These are phyloP conservation scores for Meloidogyne floridensis DNA, from an alignment of 1,140 invertebrate genomes.

Conservation along the genomic window DNA sequence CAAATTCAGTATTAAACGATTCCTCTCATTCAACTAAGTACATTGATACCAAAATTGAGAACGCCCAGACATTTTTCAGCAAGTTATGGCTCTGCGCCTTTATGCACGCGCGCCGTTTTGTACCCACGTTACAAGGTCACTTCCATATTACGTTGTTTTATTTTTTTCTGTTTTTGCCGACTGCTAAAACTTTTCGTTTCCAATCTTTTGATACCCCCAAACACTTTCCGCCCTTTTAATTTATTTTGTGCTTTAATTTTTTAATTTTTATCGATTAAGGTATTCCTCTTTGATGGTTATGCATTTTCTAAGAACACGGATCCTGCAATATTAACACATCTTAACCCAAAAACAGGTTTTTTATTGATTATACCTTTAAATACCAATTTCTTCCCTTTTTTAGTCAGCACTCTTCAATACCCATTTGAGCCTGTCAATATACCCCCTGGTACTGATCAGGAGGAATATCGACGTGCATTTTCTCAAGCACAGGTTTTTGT, in stretches of 20 bases:
- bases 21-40: too few species aligned
- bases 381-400: slow-evolving; percentile 23
- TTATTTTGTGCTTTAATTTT: slow-evolving; percentile 26
- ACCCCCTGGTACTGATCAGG: slow-evolving; percentile 35
- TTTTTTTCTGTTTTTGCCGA: too few species aligned
- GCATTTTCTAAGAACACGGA: slow-evolving; percentile 46
- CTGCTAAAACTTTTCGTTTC: too few species aligned
- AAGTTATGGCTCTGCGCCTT: too few species aligned
- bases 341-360: slow-evolving; percentile 46
- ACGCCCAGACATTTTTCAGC: too few species aligned
- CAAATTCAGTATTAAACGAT: too few species aligned
- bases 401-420: slow-evolving; percentile 51
- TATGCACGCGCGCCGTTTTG: too few species aligned
- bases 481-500: slow-evolving; percentile 67
- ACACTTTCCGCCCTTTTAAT: background rate
- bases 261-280: slow-evolving; percentile 11
- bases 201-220: too few species aligned
- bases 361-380: background rate
- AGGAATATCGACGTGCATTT: slow-evolving; percentile 45
- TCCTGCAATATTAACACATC: slow-evolving; percentile 22
- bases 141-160: too few species aligned
- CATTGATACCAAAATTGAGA: too few species aligned
- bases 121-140: too few species aligned
- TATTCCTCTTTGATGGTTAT: slow-evolving; percentile 42
- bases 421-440: slow-evolving; percentile 51